Base-by-base conservation (phyloP, 2,797 vertebrate genomes). In the Eulemur albifrons region DNA sequence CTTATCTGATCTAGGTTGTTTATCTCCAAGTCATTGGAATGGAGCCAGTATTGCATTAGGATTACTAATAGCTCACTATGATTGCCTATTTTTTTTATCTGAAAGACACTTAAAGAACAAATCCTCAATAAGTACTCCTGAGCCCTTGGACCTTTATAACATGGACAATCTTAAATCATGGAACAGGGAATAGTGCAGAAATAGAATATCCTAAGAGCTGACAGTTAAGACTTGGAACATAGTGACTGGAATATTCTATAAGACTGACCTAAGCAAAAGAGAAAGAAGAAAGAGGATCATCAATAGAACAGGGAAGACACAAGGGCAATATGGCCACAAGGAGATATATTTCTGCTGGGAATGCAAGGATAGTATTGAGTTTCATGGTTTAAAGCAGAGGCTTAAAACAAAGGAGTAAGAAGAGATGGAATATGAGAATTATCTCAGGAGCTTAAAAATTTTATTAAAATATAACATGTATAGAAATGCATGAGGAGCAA, bases 1-100 rank as follows among this genome's bases (percentile, higher is more conserved):
- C 75, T 93, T 95, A 38, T 92, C 61, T 94, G 61, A 76, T 92
- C 73, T 89, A 85, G 45, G 45, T 77, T 96, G 77, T 94, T 95
- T 81, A 97, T 93, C 72, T 89, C 59, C 72, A 85, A 91, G 83
- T 93, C 57, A 57, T n/a, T 93, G 93, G 88, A 88, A 95, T 76
- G 79, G 35, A 50, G 79, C 73, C 96, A 93, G 27, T 76, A 84
- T 50, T 93, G 45, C 88, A 95, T 91, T 93, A 96, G 38, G 27
- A 76, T 95, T 95, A 76, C 83, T 92, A 81, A 96, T 73, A 52
- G 50, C 77, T 93, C 61, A 85, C 67, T 88, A 81, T 76, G 79
- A 94, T 72, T 72, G 65, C 25, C n/a, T 54, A 40, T 76, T 80
- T 76, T 92, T 77, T 92, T 27, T 7, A 81, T 94, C 90, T 95